Evolutionary conservation across 2,113 vertebrate genomes (phyloP), one percentile per base, ranked within the genome.

Genomic region (Mellivora capensis): DNA sequence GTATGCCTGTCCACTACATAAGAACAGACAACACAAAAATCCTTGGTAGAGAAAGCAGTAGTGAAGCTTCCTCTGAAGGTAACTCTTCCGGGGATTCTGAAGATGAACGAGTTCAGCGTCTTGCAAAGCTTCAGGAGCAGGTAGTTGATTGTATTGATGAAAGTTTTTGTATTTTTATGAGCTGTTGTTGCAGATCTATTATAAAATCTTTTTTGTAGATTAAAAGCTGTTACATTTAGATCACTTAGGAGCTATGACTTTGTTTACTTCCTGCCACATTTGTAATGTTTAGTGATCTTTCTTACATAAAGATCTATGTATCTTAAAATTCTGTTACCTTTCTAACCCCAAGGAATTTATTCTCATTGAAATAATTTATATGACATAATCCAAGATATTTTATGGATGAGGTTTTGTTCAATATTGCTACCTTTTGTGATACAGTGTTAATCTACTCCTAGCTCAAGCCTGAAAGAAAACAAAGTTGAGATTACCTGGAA

Each of bases 121-220:
- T 99, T 21, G 95, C 97, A 91, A 98, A 98, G 84, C 98, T 99
- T 84, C 98, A 99, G 95, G 98, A 99, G 61, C 99, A 99, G 98
- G 99, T 99, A 80, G 47, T 49, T 81, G 39, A 72, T 54, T 84
- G 47, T 87, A 69, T 52, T 69, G 61, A n/a, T 29, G 54, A 7
- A 79, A 71, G 59, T 62, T 85, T 88, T 89, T 77, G 52, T 89
- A 25, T 67, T 77, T 52, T 84, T 84, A 9, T 23, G 52, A 87
- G 54, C 47, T 95, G 69, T 52, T 84, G 21, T n/a, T 67, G n/a
- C n/a, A 77, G 18, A 84, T 64, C 37, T 67, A 4, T 77, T 76
- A 64, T 34, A 64, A 93, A 96, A 52, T 86, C 23, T 29, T 85
- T 67, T 87, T 64, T 71, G 23, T n/a, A 79, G 42, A 84, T 47